A percentile compares a stretch with the other conserved stretches of the same genome.
Conservation (phyloP, 2,797 vertebrate species). For the Sebastes miniatus region DNA sequence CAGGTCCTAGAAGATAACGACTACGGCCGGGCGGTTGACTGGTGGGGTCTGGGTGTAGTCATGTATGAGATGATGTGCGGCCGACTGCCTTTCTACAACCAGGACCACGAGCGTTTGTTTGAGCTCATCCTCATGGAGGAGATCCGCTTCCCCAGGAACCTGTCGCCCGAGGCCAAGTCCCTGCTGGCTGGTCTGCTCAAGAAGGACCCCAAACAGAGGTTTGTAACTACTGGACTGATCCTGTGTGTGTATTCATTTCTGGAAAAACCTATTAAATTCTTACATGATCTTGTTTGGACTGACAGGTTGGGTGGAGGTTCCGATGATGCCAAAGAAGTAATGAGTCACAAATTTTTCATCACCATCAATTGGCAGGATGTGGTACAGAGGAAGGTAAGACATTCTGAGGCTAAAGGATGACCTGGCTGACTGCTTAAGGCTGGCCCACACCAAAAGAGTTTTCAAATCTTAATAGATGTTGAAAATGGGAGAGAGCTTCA, state of each 20-base stretch:
- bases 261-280: not conserved
- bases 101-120: slow-evolving; percentile 90
- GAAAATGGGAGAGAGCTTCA: too few relatives aligned
- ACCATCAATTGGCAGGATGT: slow-evolving; percentile 90
- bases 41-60: slow-evolving; percentile 92
- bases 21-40: slow-evolving; percentile 90
- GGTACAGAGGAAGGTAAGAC: slow-evolving; percentile 85
- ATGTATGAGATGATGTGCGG: slow-evolving; percentile 95
- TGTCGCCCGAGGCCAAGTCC: slow-evolving; percentile 86
- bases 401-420: not conserved
- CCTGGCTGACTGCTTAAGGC: not conserved
- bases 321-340: slow-evolving; percentile 89
- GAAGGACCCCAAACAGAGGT: slow-evolving; percentile 92
- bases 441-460: too few relatives aligned
- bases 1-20: slow-evolving; percentile 92
- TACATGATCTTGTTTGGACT: slow-evolving; percentile 7
- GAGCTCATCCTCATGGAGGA: slow-evolving; percentile 93
- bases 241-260: not conserved
- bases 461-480: too few relatives aligned
- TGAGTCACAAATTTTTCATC: slow-evolving; percentile 89
- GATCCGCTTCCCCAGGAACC: slow-evolving; percentile 87
- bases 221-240: too few relatives aligned
- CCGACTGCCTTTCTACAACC: slow-evolving; percentile 91
- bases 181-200: slow-evolving; percentile 87
- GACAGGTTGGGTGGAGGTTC: slow-evolving; percentile 88